Percentiles rank a stretch among this genome's conserved stretches.
These are phyloP conservation scores for Tautogolabrus adspersus DNA, from an alignment of 2,113 vertebrate genomes.

Conservation along the genomic window DNA sequence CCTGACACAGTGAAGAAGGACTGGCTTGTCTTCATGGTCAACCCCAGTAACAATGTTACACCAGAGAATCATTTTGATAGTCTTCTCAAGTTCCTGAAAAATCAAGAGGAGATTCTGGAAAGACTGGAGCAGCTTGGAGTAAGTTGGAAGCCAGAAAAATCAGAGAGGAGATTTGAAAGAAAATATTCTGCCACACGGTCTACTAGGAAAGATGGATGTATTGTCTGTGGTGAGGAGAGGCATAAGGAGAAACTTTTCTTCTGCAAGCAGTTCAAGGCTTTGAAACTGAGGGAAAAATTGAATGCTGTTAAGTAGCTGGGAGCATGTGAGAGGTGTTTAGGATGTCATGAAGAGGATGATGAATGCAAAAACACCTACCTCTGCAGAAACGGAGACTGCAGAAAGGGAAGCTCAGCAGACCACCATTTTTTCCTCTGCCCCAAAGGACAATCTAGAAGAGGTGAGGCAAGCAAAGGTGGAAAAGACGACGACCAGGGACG, in stretches of 20 bases:
- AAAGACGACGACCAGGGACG: too few relatives aligned
- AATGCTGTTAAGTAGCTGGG: not conserved
- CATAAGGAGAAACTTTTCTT: not conserved
- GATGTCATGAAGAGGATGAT: not conserved
- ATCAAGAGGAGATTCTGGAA: not conserved
- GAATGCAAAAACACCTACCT: not conserved
- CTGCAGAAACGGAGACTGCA: constrained; percentile 3
- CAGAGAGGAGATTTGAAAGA: not conserved
- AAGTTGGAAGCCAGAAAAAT: not conserved
- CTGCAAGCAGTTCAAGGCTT: not conserved
- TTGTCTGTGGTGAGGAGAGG: constrained; percentile 1
- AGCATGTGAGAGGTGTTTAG: not conserved
- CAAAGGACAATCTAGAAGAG: too few relatives aligned
- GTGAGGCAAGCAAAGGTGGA: too few relatives aligned
- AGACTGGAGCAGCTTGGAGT: not conserved
- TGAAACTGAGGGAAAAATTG: not conserved
- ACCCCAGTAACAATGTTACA: not conserved
- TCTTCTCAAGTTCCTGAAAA: not conserved
- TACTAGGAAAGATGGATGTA: not conserved
- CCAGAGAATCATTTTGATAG: not conserved
- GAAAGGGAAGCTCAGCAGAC: not conserved
- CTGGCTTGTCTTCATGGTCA: constrained; percentile 4
- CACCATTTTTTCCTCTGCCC: not conserved
- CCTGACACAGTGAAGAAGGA: constrained; percentile 16
- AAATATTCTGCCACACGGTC: not conserved